Conservation (phyloP, 2,888 invertebrate species). For the Allacma fusca region DNA sequence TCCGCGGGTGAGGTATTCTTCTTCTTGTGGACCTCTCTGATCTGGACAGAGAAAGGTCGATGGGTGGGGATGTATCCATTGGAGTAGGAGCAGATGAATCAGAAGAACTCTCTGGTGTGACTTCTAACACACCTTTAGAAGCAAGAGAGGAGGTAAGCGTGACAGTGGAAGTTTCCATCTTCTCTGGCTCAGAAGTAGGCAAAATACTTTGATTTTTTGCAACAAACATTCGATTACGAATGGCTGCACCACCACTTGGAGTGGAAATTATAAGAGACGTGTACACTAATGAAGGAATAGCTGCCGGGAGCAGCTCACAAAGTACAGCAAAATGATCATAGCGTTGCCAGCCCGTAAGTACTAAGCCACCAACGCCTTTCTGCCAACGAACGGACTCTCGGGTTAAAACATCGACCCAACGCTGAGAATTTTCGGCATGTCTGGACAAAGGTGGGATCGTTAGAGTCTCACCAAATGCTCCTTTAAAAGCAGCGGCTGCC, state of each 20-base stretch:
- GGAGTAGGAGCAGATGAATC: background rate
- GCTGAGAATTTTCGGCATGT: constrained; percentile 75
- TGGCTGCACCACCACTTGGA: constrained; percentile 50
- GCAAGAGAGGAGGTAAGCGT: constrained; percentile 8
- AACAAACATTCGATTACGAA: constrained; percentile 59
- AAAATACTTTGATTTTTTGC: constrained; percentile 28
- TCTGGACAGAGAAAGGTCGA: constrained; percentile 9
- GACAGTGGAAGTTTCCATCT: background rate
- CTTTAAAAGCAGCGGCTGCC: constrained; percentile 85
- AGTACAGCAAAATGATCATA: constrained; percentile 77
- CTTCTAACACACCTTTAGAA: constrained; percentile 38
- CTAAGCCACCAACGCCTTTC: constrained; percentile 62
- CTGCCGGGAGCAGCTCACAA: constrained; percentile 74
- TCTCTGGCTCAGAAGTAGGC: background rate
- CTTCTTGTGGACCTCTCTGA: constrained; percentile 42
- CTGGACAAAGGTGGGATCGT: constrained; percentile 73
- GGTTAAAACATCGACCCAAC: constrained; percentile 68
- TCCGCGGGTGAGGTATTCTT: constrained; percentile 59
- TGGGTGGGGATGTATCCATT: background rate
- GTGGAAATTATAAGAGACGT: constrained; percentile 55
- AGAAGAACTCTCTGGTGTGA: background rate
- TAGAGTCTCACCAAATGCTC: constrained; percentile 80
- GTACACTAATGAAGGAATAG: constrained; percentile 71
- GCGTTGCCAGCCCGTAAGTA: constrained; percentile 64
- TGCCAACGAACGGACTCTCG: constrained; percentile 58